Percentiles rank a stretch among this genome's conserved stretches.
Conservation (phyloP, 2,113 vertebrate species). For the Scatophagus argus region DNA sequence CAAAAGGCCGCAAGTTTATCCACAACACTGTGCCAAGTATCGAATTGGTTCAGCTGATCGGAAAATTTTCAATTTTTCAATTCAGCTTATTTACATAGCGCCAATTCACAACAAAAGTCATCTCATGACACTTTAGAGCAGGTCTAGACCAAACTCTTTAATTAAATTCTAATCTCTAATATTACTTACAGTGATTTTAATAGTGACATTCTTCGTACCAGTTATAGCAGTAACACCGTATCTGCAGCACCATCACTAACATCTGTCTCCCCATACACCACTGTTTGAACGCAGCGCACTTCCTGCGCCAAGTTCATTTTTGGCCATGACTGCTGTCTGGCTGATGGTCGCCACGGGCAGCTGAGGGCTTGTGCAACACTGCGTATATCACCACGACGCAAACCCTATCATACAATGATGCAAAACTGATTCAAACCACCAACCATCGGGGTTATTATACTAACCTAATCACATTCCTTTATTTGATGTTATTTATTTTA, state of each 20-base stretch:
- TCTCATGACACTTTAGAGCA: no score
- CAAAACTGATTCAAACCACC: background rate
- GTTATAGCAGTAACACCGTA: no score
- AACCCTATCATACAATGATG: background rate
- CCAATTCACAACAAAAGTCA: no score
- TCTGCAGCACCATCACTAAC: background rate
- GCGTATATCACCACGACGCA: conserved; percentile 17
- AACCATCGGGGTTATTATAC: background rate
- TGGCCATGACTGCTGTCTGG: background rate
- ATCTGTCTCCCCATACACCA: no score
- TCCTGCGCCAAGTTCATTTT: background rate
- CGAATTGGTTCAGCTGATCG: background rate
- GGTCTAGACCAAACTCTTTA: no score
- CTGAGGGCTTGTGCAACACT: conserved; percentile 41
- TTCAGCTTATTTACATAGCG: no score
- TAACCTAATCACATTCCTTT: no score
- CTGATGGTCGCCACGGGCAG: background rate
- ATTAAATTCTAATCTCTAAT: no score
- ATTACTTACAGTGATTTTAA: background rate
- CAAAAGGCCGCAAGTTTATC: background rate
- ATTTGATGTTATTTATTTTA: background rate
- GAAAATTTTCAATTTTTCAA: no score
- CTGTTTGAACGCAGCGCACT: background rate
- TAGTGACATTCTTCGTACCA: background rate
- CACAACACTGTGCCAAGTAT: background rate